Conservation (phyloP, 1,140 invertebrate genomes). For the Dendroctonus ponderosae region DNA sequence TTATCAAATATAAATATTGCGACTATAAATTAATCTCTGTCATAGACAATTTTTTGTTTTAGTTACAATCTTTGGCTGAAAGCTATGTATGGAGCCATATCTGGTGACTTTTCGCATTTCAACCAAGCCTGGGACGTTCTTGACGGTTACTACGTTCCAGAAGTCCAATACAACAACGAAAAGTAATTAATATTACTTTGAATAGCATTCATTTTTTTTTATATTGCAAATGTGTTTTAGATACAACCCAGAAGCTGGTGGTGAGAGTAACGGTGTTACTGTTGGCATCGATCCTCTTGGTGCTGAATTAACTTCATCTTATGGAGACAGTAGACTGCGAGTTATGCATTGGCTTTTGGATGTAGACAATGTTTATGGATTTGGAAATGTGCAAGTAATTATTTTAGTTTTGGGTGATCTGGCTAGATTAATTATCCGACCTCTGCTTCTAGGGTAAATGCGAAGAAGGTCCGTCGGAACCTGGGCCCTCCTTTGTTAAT, state of each 20-base stretch:
- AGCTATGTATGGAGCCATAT: constrained; percentile 22
- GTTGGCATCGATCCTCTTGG: constrained; percentile 27
- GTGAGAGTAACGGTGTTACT: background rate
- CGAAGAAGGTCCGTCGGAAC: constrained; percentile 10
- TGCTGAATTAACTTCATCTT: constrained; percentile 17
- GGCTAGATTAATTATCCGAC: background rate
- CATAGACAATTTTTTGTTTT: too few species aligned
- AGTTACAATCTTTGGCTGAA: constrained; percentile 35
- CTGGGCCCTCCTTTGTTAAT: constrained; percentile 25
- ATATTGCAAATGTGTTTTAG: background rate
- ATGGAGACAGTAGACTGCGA: constrained; percentile 21
- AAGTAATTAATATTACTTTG: constrained; percentile 14
- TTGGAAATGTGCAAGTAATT: constrained; percentile 22
- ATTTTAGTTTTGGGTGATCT: background rate
- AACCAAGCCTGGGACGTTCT: constrained; percentile 27
- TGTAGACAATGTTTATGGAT: constrained; percentile 32
- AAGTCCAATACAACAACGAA: constrained; percentile 23
- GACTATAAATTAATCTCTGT: too few species aligned
- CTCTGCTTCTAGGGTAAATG: constrained; percentile 15
- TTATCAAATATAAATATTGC: too few species aligned
- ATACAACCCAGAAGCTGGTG: constrained; percentile 16
- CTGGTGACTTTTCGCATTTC: constrained; percentile 19
- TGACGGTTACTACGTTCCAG: constrained; percentile 22
- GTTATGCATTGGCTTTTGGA: constrained; percentile 29
- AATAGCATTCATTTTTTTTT: too few species aligned